Evolutionary conservation across 2,888 invertebrate species (phyloP).

Genomic region (Phania funesta): DNA sequence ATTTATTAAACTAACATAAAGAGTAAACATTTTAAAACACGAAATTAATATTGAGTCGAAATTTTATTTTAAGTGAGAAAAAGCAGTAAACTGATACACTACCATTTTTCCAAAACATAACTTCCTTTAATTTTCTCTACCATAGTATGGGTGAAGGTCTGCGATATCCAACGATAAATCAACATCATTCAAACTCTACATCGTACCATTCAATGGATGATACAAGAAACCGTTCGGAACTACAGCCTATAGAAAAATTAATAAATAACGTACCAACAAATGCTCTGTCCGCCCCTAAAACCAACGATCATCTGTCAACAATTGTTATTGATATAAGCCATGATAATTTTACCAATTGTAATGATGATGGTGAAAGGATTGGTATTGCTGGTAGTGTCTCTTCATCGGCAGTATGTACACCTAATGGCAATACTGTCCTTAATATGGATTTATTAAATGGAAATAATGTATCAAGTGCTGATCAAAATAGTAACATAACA

Average conservation of each 20-base stretch:
- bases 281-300: constrained; percentile 7
- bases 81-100: constrained; percentile 29
- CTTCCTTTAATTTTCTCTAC: constrained; percentile 45
- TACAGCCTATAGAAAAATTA: constrained; percentile 78
- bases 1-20: background rate
- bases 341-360: constrained; percentile 21
- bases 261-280: constrained; percentile 70
- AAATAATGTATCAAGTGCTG: constrained; percentile 28
- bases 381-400: constrained; percentile 4
- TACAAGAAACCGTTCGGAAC: constrained; percentile 87
- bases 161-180: constrained; percentile 89
- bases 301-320: constrained; percentile 25
- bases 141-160: constrained; percentile 94
- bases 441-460: constrained; percentile 66
- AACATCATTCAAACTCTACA: constrained; percentile 82
- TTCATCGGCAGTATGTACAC: constrained; percentile 14
- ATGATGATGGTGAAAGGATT: constrained; percentile 3
- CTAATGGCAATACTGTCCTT: constrained; percentile 70
- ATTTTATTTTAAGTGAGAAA: background rate
- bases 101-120: constrained; percentile 36
- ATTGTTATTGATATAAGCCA: constrained; percentile 48
- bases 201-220: constrained; percentile 93
- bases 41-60: background rate
- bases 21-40: background rate
- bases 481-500: constrained; percentile 43